phyloP scores from a whole-genome alignment of 2,797 vertebrate species.

The Rhincodon typus region DNA sequence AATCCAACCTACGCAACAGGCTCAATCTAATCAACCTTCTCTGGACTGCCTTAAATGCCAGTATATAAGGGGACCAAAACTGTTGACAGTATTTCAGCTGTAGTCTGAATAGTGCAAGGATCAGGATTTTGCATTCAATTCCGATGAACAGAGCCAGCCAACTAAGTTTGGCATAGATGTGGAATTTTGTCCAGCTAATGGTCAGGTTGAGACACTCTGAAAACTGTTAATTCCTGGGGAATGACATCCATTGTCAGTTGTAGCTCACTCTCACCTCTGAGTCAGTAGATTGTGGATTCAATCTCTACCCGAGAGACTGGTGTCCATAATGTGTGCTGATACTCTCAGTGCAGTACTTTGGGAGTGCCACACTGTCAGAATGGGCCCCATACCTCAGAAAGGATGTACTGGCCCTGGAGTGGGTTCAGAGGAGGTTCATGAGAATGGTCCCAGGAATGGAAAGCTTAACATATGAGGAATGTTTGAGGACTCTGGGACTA shows the following conservation, averaged over 20 bases:
- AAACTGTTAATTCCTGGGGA: not conserved
- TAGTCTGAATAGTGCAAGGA: not conserved
- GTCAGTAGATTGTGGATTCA: not conserved
- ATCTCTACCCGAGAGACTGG: not conserved
- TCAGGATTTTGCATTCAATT: not conserved
- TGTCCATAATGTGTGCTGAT: not conserved
- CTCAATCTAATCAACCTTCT: too few species aligned
- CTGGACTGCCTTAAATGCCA: too few species aligned
- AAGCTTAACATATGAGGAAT: too few species aligned
- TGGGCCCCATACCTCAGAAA: too few species aligned
- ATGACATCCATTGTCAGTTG: not conserved
- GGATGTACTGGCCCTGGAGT: too few species aligned
- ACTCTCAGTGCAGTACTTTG: not conserved
- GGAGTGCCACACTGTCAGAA: not conserved
- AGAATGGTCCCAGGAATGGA: too few species aligned
- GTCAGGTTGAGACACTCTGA: not conserved
- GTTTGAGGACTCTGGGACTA: too few species aligned
- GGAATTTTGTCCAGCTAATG: not conserved
- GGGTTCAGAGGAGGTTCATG: too few species aligned
- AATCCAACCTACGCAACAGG: too few species aligned
- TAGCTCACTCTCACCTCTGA: not conserved
- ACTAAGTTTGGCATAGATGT: not conserved
- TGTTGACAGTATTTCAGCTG: too few species aligned
- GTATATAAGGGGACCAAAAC: too few species aligned
- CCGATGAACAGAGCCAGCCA: not conserved